A percentile compares a stretch with the other conserved stretches of the same genome.
These are phyloP conservation scores for Scaptomyza polygonia DNA, from an alignment of 2,888 invertebrate species.

Conservation along the genomic window DNA sequence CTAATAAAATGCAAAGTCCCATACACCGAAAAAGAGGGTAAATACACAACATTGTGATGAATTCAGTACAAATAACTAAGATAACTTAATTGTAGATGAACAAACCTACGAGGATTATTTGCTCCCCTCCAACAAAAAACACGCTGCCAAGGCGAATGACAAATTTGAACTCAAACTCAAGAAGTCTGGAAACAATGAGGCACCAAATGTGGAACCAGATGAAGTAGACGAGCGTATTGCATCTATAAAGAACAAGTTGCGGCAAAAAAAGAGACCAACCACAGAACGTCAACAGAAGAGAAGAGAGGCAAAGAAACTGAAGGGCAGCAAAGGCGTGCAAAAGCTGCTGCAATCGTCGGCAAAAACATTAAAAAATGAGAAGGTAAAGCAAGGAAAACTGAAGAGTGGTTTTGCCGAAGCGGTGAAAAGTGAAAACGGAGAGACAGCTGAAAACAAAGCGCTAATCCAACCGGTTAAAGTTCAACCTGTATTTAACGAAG, in stretches of 20 bases:
- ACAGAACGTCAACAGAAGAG: conserved; percentile 79
- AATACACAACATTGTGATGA: neutral
- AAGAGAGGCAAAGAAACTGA: conserved; percentile 81
- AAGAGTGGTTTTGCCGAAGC: conserved; percentile 47
- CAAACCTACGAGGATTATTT: conserved; percentile 78
- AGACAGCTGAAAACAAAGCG: conserved; percentile 81
- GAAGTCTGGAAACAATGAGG: neutral
- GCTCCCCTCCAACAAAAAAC: conserved; percentile 69
- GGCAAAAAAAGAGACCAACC: conserved; percentile 80
- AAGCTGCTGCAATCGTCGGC: conserved; percentile 79
- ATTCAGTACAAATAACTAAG: neutral
- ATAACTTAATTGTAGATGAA: conserved; percentile 52
- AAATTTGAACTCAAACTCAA: conserved; percentile 40
- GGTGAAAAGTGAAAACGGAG: conserved; percentile 31
- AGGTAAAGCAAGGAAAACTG: conserved; percentile 67
- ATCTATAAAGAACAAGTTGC: conserved; percentile 83
- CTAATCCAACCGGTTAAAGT: conserved; percentile 83
- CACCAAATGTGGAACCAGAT: conserved; percentile 60
- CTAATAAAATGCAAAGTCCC: conserved; percentile 81
- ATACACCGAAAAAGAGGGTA: conserved; percentile 81
- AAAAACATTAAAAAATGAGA: conserved; percentile 81
- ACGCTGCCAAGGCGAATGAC: conserved; percentile 34
- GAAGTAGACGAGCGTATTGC: conserved; percentile 72
- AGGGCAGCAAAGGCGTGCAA: conserved; percentile 82
- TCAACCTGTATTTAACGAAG: conserved; percentile 91